Base-by-base conservation (phyloP, 2,797 vertebrate species). In the Acanthurus tractus region DNA sequence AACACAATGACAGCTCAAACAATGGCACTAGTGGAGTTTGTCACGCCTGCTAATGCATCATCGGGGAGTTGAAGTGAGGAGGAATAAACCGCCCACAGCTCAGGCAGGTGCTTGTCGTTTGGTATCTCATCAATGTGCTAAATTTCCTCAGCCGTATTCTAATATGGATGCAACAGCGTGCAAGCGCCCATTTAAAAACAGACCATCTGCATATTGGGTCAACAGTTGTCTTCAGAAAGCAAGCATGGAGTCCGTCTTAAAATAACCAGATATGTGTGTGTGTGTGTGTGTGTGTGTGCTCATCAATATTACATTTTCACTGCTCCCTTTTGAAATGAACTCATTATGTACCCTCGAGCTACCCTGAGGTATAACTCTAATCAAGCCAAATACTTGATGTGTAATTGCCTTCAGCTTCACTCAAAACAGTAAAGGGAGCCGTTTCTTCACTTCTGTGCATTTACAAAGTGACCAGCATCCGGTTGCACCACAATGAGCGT, bases 371-470 rank as follows among this genome's bases (percentile, higher is more conserved):
- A 75, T 79, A 54, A 53, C 82, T 90, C 78, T 89, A 88, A 94
- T 93, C 82, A 91, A 79, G 77, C 82, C 85, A 80, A 85, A 85
- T 82, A 87, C 88, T 82, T 85, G 67, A 87, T 72, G 75, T 87
- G 83, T 86, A 87, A 88, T 91, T 86, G 80, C 70, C 65, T 86
- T 71, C 74, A 86, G 78, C 71, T 85, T 85, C 73, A 63, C 72
- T 83, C 68, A 63, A 59, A 76, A 87, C 53, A 62, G 69, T 69
- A 72, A 86, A 87, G 62, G 62, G 74, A 76, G 63, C 20, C 5
- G 4, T 46, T 62, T 17, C 63, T 67, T 68, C 53, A 65, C 61
- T 70, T 46, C 36, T 40, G 29, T 40, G 65, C 59, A 13, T 89
- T 78, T 57, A 67, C 79, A 85, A 44, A 40, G 29, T 50, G 68